Evolutionary conservation across 2,888 invertebrate species (phyloP), one percentile per base, ranked within the genome.

Genomic region (Dasypolia templi): DNA sequence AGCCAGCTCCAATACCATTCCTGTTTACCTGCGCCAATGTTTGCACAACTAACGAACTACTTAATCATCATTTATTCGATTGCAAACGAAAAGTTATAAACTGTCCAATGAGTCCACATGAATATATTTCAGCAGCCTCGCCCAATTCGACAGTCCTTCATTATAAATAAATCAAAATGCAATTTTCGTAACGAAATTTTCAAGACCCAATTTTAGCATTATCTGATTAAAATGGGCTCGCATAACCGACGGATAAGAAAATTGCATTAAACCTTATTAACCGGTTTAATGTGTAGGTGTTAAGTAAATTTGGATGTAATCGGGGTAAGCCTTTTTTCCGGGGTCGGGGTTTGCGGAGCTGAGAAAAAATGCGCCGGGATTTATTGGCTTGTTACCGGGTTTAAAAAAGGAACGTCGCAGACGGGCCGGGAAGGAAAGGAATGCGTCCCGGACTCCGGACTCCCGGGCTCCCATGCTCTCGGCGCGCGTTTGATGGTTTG

Each of bases 241-340:
- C 87, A 87, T 87, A 90, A 87, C 88, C 89, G 87, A 76, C 88
- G 90, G 93, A 94, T 94, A 93, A 93, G 94, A 91, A 92, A 95
- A 95, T 95, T 93, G 91, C 89, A 93, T 95, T 94, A 94, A 92
- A 91, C 93, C 94, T 95, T 93, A 95, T 95, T 95, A 95, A 91
- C 91, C 90, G 91, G 92, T 92, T 93, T 93, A 95, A 94, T 93
- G 94, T 92, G 94, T 94, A 93, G 93, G 96, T 96, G 96, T 95
- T 96, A 96, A 96, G 96, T 96, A 96, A 96, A 96, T 96, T 96
- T 96, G 94, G 90, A 92, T 95, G 96, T 96, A 96, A 96, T 96
- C 95, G 93, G 90, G 92, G 91, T 94, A 94, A 96, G 93, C 94
- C 95, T 94, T 96, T 94, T 95, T 94, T 91, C 76, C 71, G 68